Evolutionary conservation across 2,888 invertebrate genomes (phyloP).

Genomic region (Lasioglossum vierecki): DNA sequence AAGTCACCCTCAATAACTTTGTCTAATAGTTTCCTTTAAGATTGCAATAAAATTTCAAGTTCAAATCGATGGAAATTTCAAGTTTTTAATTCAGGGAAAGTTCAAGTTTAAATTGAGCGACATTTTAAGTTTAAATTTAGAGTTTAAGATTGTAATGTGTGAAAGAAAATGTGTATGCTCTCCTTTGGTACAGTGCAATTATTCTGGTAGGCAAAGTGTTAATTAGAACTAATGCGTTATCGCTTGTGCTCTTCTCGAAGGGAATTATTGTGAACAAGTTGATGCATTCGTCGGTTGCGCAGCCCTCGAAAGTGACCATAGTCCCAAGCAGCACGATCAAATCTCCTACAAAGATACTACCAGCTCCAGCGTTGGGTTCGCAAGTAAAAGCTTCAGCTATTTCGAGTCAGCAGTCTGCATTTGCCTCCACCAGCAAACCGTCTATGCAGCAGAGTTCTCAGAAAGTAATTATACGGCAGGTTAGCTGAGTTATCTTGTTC

Average conservation of each 20-base stretch:
- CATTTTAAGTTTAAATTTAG: too few relatives aligned
- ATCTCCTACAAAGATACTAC: conserved; percentile 89
- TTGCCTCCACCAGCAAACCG: conserved; percentile 76
- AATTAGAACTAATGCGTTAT: too few relatives aligned
- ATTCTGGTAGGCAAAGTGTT: too few relatives aligned
- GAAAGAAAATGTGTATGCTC: too few relatives aligned
- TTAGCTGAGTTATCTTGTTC: conserved; percentile 47
- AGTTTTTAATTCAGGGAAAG: too few relatives aligned
- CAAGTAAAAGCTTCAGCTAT: conserved; percentile 75
- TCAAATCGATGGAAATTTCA: too few relatives aligned
- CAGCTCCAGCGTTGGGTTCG: conserved; percentile 84
- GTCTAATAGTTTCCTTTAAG: too few relatives aligned
- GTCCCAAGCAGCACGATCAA: conserved; percentile 85
- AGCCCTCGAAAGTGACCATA: conserved; percentile 82
- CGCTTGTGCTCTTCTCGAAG: conserved; percentile 58
- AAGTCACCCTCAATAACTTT: too few relatives aligned
- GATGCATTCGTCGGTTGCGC: conserved; percentile 80
- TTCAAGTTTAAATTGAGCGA: too few relatives aligned
- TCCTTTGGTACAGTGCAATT: too few relatives aligned
- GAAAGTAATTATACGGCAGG: conserved; percentile 86
- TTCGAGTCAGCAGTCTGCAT: conserved; percentile 75
- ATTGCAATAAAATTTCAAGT: too few relatives aligned
- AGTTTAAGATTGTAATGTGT: too few relatives aligned
- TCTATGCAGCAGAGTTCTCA: conserved; percentile 83
- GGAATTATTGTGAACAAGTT: conserved; percentile 85